These are phyloP conservation scores for Pseudochirops cupreus DNA, from an alignment of 2,797 vertebrate species.

Conservation along the genomic window DNA sequence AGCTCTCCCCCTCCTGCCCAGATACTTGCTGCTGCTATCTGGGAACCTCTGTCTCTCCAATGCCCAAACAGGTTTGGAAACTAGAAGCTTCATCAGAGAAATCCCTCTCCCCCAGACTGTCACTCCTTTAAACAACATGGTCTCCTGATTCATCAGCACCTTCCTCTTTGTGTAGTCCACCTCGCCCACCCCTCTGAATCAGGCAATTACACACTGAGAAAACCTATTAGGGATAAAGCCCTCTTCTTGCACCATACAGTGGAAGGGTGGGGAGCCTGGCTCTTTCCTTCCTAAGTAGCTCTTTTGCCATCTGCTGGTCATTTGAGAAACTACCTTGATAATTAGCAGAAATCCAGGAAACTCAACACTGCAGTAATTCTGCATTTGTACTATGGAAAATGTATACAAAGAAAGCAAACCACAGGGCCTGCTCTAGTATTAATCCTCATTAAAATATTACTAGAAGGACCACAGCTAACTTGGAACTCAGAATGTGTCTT, in stretches of 20 bases:
- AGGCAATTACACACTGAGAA: constrained; percentile 71
- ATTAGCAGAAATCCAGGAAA: constrained; percentile 27
- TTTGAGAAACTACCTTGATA: constrained; percentile 58
- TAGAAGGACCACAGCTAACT: background rate
- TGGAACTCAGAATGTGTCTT: background rate
- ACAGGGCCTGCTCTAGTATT: background rate
- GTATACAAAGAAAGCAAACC: constrained; percentile 21
- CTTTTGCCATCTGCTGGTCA: constrained; percentile 73
- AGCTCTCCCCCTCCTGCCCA: background rate
- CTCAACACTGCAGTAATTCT: constrained; percentile 32
- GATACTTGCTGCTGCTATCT: background rate
- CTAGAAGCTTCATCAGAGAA: background rate
- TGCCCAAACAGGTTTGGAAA: background rate
- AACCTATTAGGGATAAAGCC: constrained; percentile 59
- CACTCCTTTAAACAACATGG: background rate
- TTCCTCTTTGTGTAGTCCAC: background rate
- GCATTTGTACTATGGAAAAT: constrained; percentile 45
- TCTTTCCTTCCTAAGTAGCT: constrained; percentile 50
- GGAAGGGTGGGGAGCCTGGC: background rate
- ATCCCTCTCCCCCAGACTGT: background rate
- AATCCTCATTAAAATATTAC: background rate
- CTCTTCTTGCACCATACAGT: constrained; percentile 37
- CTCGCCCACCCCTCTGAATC: constrained; percentile 2
- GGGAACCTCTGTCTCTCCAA: background rate
- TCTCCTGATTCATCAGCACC: background rate